Evolutionary conservation across 1,140 invertebrate genomes (phyloP), one percentile per base, ranked within the genome.

Genomic region (Anastrepha ludens): DNA sequence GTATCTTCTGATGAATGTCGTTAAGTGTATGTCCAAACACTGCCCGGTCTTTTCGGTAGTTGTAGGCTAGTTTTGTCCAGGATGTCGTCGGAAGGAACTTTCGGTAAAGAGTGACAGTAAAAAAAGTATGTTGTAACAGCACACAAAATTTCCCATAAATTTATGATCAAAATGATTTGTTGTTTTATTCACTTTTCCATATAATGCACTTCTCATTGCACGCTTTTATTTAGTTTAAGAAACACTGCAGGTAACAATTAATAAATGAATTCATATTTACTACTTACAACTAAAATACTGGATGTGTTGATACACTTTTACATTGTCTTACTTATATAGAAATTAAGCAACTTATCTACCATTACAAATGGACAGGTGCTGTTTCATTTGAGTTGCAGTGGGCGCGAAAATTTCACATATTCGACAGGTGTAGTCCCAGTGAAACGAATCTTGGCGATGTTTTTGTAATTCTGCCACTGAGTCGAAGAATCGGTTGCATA

Each of bases 241-340:
- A 81, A 58, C 8, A 58, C 55, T 81, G 47, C 29, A 81, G 55
- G 55, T 55, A 81, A 9, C 1, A 81, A 55, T 81, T 55, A n/a
- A 20, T 55, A 81, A 81, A 55, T 55, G 7, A 81, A 81, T 81
- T 81, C 74, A 81, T 13, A 29, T 74, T 74, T 2, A 47, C 41
- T 74, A 74, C 70, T 20, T 81, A 81, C 17, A 74, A 74, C 13
- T 74, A 74, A 81, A 81, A 81, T 55, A 81, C 74, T 81, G 20
- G 47, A 15, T 13, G 20, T 81, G 20, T 41, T n/a, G 47, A 58
- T 55, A 9, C 74, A 55, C 20, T 58, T 81, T 55, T 8, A 55
- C 11, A 55, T 29, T 13, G 8, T 70, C 6, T 44, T 15, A 70
- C 44, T 3, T 11, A 47, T 29, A 70, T 44, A 70, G 4, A 15